Evolutionary conservation across 1,140 invertebrate genomes (phyloP), one percentile per base, ranked within the genome.

Genomic region (Acyrthosiphon pisum): DNA sequence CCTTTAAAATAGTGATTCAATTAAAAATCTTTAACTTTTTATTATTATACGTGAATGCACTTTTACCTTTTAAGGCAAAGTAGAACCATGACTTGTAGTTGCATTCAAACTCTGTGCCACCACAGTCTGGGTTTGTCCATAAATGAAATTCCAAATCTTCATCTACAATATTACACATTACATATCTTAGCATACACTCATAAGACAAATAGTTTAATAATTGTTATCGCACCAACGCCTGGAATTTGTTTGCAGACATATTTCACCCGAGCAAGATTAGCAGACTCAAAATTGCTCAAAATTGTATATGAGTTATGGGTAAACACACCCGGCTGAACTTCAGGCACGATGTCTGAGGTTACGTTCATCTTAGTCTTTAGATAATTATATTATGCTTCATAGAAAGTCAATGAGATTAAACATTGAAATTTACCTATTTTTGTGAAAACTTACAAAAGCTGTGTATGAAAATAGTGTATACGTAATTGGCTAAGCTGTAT

Each of bases 1-100:
- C 96, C 96, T 95, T 94, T 91, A 94, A 95, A 93, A 90, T 41
- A 93, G 91, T 92, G 30, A n/a, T 23, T 91, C 11, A 60, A 68
- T 68, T 90, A 41, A 90, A 90, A 76, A 44, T 81, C 30, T 35
- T 76, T 44, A 48, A 48, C 50, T 30, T 30, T 30, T 37, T 41
- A 86, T 86, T 48, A 87, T 23, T 89, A 14, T n/a, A 91, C 44
- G 37, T 94, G n/a, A n/a, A 88, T 94, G n/a, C 22, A 87, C 41
- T 50, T 76, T 48, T 94, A 95, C 95, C 96, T 95, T 96, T 96
- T 56, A 99, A 95, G n/a, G 98, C 98, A 96, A 99, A 99, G 95
- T 98, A 97, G 95, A 99, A 99, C 98, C 98, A 99, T 6, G 98
- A 98, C 94, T 98, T 96, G 95, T 98, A 98, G 41, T 97, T 97